Evolutionary conservation across 2,797 vertebrate genomes (phyloP), one percentile per base, ranked within the genome.

Genomic region (Falco rusticolus): DNA sequence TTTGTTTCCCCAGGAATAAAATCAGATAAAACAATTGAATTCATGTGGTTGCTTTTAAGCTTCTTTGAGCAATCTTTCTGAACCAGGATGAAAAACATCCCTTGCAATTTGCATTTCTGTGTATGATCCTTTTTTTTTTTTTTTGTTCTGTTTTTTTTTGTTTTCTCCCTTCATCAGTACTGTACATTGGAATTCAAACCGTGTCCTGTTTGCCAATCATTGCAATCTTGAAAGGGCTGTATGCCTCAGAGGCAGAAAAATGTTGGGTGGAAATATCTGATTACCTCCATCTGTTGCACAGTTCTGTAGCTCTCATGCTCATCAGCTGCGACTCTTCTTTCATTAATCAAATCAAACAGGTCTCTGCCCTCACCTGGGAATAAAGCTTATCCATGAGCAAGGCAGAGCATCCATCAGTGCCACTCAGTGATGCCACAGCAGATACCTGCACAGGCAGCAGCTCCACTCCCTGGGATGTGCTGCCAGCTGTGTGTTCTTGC

Each of bases 391-490:
- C 41, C 0, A 0, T 25, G 77, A 45, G 33, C 1, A 12, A 84
- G 51, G 56, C 7, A 15, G 54, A 81, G 69, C 25, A 37, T 70
- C 48, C 25, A 4, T 16, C 50, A 64, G 26, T 8, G 21, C 37
- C 0, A 1, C 53, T 33, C 10, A 5, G 47, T 9, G 65, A 34
- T 92, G 50, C 63, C 50, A 5, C 64, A 71, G 83, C 57, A 71
- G 66, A 11, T 56, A 37, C 17, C 53, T 45, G n/a, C 20, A 11
- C 24, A 29, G 33, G 77, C 45, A 66, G 75, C 64, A 79, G 39
- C 66, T 81, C 45, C 2, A 2, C 24, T 72, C 29, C 33, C 48
- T 3, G 0, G 0, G 53, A 48, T 3, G 1, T 69, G 45, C 66
- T 48, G 7, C 39, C 29, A 41, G 22, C 50, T 45, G 50, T 37